Percentiles rank a stretch among this genome's conserved stretches.
These are phyloP conservation scores for Leptodactylus fuscus DNA, from an alignment of 2,113 vertebrate genomes.

Conservation along the genomic window DNA sequence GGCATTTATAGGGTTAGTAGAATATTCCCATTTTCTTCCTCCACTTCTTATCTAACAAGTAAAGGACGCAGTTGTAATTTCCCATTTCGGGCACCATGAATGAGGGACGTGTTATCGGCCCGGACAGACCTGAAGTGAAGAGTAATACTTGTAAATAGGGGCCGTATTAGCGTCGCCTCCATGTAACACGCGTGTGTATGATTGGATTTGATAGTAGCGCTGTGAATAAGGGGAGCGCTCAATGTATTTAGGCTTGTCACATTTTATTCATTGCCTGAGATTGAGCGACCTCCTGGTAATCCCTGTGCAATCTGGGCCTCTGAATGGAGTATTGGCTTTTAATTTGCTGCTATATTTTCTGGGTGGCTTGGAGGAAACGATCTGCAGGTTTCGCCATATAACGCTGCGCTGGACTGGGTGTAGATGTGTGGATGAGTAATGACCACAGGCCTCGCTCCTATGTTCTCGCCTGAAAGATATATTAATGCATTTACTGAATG, in stretches of 20 bases:
- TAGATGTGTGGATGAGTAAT: conserved; percentile 15
- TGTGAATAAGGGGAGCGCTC: background rate
- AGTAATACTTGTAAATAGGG: background rate
- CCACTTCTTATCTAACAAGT: background rate
- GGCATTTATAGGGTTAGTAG: background rate
- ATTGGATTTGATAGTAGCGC: background rate
- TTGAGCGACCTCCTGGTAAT: background rate
- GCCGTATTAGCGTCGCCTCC: background rate
- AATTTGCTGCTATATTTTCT: conserved; percentile 36
- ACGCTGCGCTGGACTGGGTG: background rate
- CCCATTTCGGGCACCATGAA: background rate
- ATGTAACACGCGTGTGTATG: background rate
- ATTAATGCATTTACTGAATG: background rate
- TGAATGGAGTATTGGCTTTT: conserved; percentile 46
- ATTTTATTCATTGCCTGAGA: conserved; percentile 18
- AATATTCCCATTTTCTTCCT: background rate
- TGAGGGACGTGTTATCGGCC: background rate
- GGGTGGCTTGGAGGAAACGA: conserved; percentile 16
- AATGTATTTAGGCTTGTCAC: conserved; percentile 39
- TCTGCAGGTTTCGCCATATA: background rate
- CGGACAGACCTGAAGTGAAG: background rate
- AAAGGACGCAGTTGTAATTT: background rate
- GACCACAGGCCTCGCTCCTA: background rate
- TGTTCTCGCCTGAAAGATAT: conserved; percentile 12
- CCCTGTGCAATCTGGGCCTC: conserved; percentile 2